A percentile compares a stretch with the other conserved stretches of the same genome.
Evolutionary conservation across 2,113 vertebrate genomes (phyloP).

Genomic region (Etia nguti): DNA sequence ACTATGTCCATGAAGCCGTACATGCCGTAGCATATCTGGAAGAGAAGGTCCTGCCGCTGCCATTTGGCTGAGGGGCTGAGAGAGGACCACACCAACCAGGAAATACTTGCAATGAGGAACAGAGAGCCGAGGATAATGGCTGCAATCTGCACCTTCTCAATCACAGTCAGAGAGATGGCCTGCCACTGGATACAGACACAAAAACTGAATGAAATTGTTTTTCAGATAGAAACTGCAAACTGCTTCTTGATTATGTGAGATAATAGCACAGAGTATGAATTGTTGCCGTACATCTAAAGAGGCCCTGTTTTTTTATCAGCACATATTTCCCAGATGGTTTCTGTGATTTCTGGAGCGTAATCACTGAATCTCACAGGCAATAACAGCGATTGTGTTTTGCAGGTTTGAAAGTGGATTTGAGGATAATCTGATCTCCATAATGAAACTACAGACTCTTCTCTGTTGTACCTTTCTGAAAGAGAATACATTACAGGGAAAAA

Average conservation of each 20-base stretch:
- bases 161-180: conserved; percentile 84
- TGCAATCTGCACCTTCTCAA: conserved; percentile 87
- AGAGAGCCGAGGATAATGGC: conserved; percentile 85
- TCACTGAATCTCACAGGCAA: not conserved
- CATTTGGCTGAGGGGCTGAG: conserved; percentile 86
- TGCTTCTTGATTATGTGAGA: not conserved
- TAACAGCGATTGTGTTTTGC: not conserved
- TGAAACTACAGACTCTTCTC: not conserved
- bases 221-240: not conserved
- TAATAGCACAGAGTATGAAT: not conserved
- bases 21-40: conserved; percentile 91
- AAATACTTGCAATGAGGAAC: conserved; percentile 85
- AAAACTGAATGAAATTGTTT: not conserved
- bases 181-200: conserved; percentile 74
- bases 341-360: not conserved
- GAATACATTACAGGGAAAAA: not conserved
- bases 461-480: not conserved
- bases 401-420: not conserved
- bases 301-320: not conserved
- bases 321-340: not conserved
- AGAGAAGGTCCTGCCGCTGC: conserved; percentile 87
- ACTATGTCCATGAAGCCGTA: conserved; percentile 91
- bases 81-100: conserved; percentile 87
- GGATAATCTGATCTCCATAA: not conserved
- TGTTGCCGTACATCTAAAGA: not conserved